Evolutionary conservation across 2,113 vertebrate species (phyloP).

Genomic region (Montifringilla adamsi): DNA sequence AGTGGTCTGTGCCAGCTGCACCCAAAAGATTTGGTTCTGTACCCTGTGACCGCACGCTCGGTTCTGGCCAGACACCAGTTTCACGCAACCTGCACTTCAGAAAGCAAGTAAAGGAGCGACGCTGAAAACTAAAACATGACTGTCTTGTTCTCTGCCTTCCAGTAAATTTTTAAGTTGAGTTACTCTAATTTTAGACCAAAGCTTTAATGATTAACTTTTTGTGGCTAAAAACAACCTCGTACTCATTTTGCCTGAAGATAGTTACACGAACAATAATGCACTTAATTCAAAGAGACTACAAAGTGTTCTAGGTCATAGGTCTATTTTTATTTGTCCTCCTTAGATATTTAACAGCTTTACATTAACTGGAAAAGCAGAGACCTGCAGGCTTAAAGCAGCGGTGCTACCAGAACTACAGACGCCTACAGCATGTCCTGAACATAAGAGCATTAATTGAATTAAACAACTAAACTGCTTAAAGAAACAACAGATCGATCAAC

Average conservation of each 20-base stretch:
- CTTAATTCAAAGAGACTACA: conserved; percentile 65
- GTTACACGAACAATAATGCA: conserved; percentile 43
- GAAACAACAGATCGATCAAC: conserved; percentile 22
- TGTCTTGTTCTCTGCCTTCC: neutral
- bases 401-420: neutral
- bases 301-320: conserved; percentile 73
- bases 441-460: neutral
- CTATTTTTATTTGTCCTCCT: conserved; percentile 74
- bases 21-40: neutral
- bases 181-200: conserved; percentile 31
- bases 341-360: conserved; percentile 58
- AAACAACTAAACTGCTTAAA: conserved; percentile 15
- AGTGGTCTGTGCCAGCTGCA: neutral
- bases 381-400: neutral
- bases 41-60: neutral
- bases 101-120: neutral
- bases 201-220: conserved; percentile 71
- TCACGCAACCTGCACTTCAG: neutral
- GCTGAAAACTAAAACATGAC: neutral
- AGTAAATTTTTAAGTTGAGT: conserved; percentile 33
- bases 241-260: conserved; percentile 31
- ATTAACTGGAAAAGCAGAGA: conserved; percentile 30
- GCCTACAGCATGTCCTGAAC: neutral
- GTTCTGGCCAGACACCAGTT: neutral
- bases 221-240: conserved; percentile 57